Percentiles rank a stretch among this genome's conserved stretches.
These are phyloP conservation scores for Mungos mungo DNA, from an alignment of 2,113 vertebrate species.

Conservation along the genomic window DNA sequence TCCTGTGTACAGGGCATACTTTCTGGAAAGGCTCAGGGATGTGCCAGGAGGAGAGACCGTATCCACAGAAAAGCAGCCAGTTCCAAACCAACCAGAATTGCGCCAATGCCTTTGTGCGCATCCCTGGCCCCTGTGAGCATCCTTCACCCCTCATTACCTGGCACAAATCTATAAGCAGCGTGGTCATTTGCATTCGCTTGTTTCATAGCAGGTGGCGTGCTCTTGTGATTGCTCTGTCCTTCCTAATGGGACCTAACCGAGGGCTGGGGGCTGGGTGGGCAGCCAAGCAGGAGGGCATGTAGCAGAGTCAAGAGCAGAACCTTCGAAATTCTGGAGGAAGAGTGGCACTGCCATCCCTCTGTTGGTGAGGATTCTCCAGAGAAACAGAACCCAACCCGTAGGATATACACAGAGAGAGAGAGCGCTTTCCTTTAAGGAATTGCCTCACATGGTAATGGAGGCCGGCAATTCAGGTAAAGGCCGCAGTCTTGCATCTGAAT, in stretches of 20 bases:
- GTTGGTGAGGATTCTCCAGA: neutral
- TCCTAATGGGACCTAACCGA: neutral
- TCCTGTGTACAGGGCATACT: accelerated
- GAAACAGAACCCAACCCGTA: neutral
- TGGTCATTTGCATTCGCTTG: accelerated
- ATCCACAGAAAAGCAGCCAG: neutral
- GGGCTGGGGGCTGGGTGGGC: neutral
- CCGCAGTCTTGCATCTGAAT: neutral
- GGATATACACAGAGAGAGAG: neutral
- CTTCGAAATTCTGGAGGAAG: neutral
- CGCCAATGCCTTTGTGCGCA: accelerated
- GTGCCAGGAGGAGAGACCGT: neutral
- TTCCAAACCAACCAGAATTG: accelerated
- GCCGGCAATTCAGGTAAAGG: neutral
- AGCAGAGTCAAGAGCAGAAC: neutral
- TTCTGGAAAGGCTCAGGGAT: neutral
- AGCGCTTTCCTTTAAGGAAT: neutral
- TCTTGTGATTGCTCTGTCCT: neutral
- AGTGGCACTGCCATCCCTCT: too few species aligned
- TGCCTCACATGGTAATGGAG: neutral
- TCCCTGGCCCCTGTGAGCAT: neutral
- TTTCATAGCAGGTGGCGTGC: neutral
- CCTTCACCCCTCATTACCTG: accelerated
- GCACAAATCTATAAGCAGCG: accelerated
- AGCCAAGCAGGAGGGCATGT: neutral